Evolutionary conservation across 2,888 invertebrate genomes (phyloP).

Genomic region (Nomada ruficornis): DNA sequence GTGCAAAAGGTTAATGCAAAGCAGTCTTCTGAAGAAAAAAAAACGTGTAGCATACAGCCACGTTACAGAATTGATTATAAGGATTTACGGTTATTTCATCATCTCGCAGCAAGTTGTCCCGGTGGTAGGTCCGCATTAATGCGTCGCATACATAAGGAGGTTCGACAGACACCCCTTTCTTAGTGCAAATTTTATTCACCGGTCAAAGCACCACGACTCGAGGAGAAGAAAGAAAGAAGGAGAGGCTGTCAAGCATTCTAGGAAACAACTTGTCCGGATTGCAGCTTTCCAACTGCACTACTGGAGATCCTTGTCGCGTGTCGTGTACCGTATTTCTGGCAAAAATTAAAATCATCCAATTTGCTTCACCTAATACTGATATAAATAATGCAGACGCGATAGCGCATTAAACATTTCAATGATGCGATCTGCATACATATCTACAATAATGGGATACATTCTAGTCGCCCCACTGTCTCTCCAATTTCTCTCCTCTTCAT

Average conservation of each 20-base stretch:
- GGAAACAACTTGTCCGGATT: constrained; percentile 43
- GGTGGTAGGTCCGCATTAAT: constrained; percentile 23
- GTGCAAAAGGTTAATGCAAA: too few relatives aligned
- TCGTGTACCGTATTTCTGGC: too few relatives aligned
- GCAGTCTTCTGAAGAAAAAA: too few relatives aligned
- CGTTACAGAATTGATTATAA: neutral
- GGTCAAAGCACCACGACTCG: constrained; percentile 23
- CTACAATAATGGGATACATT: neutral
- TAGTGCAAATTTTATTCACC: constrained; percentile 32
- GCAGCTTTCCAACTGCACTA: constrained; percentile 15
- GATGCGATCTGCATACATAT: too few relatives aligned
- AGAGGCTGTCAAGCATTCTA: neutral
- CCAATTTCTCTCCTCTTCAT: constrained; percentile 13
- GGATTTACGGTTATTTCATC: constrained; percentile 34
- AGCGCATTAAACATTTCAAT: too few relatives aligned
- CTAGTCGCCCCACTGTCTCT: constrained; percentile 36
- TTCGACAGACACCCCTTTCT: constrained; percentile 33
- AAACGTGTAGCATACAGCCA: neutral
- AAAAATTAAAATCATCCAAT: too few relatives aligned
- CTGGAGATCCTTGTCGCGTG: too few relatives aligned
- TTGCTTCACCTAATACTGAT: too few relatives aligned
- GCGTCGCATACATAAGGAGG: constrained; percentile 19
- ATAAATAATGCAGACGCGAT: too few relatives aligned
- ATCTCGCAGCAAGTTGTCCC: neutral
- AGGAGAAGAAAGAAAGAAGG: neutral